Base-by-base conservation (phyloP, 2,888 invertebrate genomes). In the Furcula furcula region DNA sequence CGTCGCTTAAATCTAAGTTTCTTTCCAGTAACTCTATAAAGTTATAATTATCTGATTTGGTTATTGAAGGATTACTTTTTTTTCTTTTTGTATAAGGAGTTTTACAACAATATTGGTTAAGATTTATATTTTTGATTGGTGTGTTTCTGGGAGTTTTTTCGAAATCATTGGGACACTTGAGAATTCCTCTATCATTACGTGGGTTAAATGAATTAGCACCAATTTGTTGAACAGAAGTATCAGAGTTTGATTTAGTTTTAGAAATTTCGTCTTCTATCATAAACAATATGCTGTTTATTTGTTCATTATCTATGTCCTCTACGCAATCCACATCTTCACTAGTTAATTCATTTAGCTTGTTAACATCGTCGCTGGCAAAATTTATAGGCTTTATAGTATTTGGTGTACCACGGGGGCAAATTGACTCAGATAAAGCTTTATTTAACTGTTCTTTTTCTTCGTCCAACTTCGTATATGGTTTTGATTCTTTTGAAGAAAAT, bases 221-320 rank as follows among this genome's bases (percentile, higher is more conserved):
- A 1, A 23, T 26, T 4, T n/a, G 6, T 9, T 28, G 11, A 16
- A 18, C 26, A n/a, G 15, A 9, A 9, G 36, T 32, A 7, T 2
- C 12, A 18, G 26, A 5, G 9, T 7, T 27, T 15, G 4, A 1
- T 42, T 40, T 47, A 6, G 11, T 40, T 36, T 47, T 64, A 11
- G 38, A 42, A 43, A 84, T 84, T 72, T 86, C 83, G 36, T 48
- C 67, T 65, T 87, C 85, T 29, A 86, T 86, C 38, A 77, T 60
- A 28, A 56, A 67, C 19, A 87, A 51, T 42, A 86, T 73, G 20
- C 43, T 63, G 31, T 76, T 53, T 40, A 85, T 68, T 38, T 65
- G 64, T 12, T 64, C 55, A 31, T 72, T 72, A 30, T 76, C 69
- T 12, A 68, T 52, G 34, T 56, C 56, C 11, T 75, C 64, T 26